These are phyloP conservation scores for Orchestia grillus DNA, from an alignment of 1,140 invertebrate genomes.

Conservation along the genomic window DNA sequence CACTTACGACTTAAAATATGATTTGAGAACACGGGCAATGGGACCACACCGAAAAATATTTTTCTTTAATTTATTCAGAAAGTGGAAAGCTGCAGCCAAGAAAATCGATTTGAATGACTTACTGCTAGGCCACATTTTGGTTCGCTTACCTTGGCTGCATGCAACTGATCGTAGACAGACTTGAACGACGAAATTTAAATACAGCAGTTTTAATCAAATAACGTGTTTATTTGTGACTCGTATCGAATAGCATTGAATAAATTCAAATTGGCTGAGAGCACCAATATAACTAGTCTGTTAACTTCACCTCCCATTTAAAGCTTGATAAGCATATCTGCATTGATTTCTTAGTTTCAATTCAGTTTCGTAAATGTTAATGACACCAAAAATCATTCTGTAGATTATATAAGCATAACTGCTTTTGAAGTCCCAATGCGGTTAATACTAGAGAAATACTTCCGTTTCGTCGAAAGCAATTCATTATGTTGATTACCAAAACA, in stretches of 20 bases:
- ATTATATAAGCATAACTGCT: too few species aligned
- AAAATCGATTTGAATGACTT: background rate
- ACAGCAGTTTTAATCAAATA: background rate
- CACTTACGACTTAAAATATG: background rate
- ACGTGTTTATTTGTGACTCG: background rate
- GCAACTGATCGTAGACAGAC: background rate
- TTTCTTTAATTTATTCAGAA: background rate
- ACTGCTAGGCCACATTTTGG: background rate
- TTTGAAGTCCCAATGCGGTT: background rate
- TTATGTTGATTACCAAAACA: background rate
- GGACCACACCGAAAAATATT: background rate
- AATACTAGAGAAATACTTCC: background rate
- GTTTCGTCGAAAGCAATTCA: background rate
- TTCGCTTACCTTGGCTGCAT: background rate
- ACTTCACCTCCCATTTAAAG: background rate
- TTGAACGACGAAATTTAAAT: background rate
- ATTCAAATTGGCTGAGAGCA: background rate
- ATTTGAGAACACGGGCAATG: background rate
- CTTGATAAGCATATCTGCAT: too few species aligned
- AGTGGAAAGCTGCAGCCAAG: background rate
- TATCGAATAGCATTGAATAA: background rate
- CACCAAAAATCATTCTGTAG: too few species aligned
- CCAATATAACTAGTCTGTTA: background rate
- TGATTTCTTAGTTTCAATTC: too few species aligned
- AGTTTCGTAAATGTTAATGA: too few species aligned